Conservation (phyloP, 2,888 invertebrate species). For the Bunonema sp. region DNA sequence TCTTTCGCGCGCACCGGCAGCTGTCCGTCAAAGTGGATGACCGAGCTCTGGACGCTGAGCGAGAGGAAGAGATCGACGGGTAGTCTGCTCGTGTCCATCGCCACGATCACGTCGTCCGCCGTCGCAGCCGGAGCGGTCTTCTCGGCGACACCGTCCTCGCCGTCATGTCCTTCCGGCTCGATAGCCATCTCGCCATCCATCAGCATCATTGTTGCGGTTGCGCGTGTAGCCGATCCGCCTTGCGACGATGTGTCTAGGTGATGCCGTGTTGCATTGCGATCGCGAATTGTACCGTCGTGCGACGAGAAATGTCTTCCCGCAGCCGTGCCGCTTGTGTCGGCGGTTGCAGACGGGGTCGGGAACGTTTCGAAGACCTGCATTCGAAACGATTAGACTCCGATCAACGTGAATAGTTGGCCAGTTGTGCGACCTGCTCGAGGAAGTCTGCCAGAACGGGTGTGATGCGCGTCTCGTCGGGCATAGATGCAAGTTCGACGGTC, state of each 20-base stretch:
- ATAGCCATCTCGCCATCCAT: no score
- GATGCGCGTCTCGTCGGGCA: slow-evolving; percentile 90
- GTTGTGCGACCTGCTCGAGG: slow-evolving; percentile 85
- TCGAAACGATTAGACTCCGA: neutral
- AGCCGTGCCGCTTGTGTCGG: no score
- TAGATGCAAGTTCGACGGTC: slow-evolving; percentile 90
- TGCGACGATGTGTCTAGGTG: no score
- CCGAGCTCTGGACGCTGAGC: slow-evolving; percentile 91
- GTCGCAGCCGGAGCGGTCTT: slow-evolving; percentile 2
- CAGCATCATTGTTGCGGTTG: no score
- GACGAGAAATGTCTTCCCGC: no score
- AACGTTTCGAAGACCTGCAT: slow-evolving; percentile 16
- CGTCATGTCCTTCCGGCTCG: neutral
- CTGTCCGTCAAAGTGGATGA: slow-evolving; percentile 62
- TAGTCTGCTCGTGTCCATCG: slow-evolving; percentile 54
- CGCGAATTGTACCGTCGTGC: slow-evolving; percentile 9
- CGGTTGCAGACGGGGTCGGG: slow-evolving; percentile 12
- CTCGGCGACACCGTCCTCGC: neutral
- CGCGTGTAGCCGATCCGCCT: no score
- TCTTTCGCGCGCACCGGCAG: slow-evolving; percentile 6
- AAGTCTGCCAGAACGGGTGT: slow-evolving; percentile 81
- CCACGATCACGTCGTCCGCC: slow-evolving; percentile 18
- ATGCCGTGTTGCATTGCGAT: no score
- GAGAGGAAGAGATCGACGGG: slow-evolving; percentile 96
- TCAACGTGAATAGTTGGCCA: no score